Evolutionary conservation across 2,113 vertebrate genomes (phyloP).

Genomic region (Silurus asotus): DNA sequence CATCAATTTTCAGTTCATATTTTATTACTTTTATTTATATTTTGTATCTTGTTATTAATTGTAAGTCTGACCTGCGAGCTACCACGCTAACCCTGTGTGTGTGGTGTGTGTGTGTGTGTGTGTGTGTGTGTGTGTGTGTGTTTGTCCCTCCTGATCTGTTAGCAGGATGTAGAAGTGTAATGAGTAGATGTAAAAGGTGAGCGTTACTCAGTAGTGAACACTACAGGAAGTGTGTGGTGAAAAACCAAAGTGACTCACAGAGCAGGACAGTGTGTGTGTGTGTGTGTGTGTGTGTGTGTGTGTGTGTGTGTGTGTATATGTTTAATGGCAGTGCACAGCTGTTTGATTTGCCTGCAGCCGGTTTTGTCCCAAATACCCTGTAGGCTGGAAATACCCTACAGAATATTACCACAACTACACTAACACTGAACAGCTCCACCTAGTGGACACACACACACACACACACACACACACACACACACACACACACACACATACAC

Average conservation of each 20-base stretch:
- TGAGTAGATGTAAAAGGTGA: background rate
- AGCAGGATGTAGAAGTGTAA: slow-evolving; percentile 7
- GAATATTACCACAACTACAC: background rate
- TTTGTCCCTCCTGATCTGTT: background rate
- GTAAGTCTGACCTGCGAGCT: too few species aligned
- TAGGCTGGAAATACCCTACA: slow-evolving; percentile 22
- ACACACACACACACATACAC: background rate
- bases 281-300: slow-evolving; percentile 7
- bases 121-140: background rate
- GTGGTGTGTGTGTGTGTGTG: background rate
- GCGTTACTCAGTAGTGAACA: slow-evolving; percentile 2
- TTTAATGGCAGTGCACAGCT: slow-evolving; percentile 13
- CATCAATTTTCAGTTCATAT: too few species aligned
- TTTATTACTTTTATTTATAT: too few species aligned
- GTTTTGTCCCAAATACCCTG: background rate
- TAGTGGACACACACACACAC: slow-evolving; percentile 29
- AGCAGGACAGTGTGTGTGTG: background rate
- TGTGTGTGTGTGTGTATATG: background rate
- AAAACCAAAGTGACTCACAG: slow-evolving; percentile 2
- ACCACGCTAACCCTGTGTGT: background rate
- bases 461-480: background rate
- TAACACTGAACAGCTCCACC: slow-evolving; percentile 25
- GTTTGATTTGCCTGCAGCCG: background rate
- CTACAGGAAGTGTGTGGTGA: slow-evolving; percentile 14
- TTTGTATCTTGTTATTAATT: too few species aligned